These are phyloP conservation scores for Cheiracanthium punctorium DNA, from an alignment of 2,888 invertebrate genomes.

Conservation along the genomic window DNA sequence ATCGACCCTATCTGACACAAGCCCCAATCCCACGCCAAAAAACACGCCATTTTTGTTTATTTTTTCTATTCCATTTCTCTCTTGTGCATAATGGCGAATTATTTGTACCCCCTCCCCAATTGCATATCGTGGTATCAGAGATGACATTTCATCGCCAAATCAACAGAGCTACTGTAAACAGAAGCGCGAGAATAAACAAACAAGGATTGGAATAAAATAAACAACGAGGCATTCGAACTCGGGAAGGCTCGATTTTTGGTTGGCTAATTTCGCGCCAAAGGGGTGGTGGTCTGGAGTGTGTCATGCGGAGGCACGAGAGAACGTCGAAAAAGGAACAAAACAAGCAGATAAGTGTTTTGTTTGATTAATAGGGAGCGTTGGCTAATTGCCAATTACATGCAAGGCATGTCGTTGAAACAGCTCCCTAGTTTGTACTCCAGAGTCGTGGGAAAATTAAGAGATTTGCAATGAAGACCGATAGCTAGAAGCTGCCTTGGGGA, in stretches of 20 bases:
- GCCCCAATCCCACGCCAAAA: no score
- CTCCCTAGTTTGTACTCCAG: background rate
- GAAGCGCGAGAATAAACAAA: background rate
- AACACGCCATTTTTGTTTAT: no score
- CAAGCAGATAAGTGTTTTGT: constrained; percentile 42
- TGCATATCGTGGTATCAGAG: background rate
- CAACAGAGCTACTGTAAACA: background rate
- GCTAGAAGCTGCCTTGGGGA: background rate
- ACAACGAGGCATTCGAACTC: background rate
- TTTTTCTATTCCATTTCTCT: background rate
- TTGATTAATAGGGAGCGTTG: constrained; percentile 51
- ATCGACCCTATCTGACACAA: constrained; percentile 1
- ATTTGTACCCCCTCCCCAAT: background rate
- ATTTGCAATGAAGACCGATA: background rate
- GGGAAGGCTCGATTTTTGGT: constrained; percentile 30
- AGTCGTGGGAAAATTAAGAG: background rate
- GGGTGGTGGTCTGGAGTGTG: constrained; percentile 3
- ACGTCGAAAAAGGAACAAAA: constrained; percentile 3
- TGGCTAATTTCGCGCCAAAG: constrained; percentile 43
- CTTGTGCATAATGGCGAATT: background rate
- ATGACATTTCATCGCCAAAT: constrained; percentile 34
- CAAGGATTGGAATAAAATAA: background rate
- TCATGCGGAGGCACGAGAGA: background rate
- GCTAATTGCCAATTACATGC: constrained; percentile 46
- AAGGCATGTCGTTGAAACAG: background rate